Conservation (phyloP, 2,113 vertebrate genomes). For the Aix galericulata region DNA sequence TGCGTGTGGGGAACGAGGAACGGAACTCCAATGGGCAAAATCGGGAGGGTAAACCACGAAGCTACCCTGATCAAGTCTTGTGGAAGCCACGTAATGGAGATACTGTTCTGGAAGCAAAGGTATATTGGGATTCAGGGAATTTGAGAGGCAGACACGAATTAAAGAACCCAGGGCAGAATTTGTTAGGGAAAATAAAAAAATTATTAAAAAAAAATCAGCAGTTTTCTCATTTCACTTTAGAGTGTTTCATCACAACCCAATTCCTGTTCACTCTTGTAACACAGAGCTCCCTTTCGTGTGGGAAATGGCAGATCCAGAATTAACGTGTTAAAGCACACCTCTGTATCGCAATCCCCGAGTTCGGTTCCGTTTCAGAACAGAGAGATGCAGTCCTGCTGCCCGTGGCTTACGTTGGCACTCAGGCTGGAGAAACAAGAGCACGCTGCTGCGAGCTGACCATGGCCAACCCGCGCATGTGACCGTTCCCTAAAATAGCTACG, state of each 20-base stretch:
- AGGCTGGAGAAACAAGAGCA: slow-evolving; percentile 23
- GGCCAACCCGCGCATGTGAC: slow-evolving; percentile 34
- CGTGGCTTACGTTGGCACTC: background rate
- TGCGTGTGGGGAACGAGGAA: background rate
- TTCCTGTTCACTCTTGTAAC: background rate
- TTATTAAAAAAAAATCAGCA: background rate
- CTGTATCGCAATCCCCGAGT: background rate
- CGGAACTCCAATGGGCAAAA: background rate
- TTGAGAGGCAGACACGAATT: background rate
- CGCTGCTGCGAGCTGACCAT: slow-evolving; percentile 21
- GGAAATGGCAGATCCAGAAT: background rate
- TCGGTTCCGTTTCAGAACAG: background rate
- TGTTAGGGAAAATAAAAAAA: background rate
- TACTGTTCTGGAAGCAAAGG: background rate
- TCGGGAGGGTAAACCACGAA: background rate
- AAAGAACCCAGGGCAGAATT: background rate
- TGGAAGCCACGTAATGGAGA: background rate
- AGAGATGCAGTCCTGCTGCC: background rate
- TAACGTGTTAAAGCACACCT: background rate
- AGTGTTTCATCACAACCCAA: background rate
- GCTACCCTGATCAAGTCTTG: fast-evolving
- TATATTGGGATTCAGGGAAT: background rate
- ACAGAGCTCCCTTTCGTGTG: background rate
- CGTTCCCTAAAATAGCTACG: slow-evolving; percentile 49
- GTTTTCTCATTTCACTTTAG: background rate